A percentile compares a stretch with the other conserved stretches of the same genome.
phyloP scores from a whole-genome alignment of 2,797 vertebrate species.

The Darevskia mixta region DNA sequence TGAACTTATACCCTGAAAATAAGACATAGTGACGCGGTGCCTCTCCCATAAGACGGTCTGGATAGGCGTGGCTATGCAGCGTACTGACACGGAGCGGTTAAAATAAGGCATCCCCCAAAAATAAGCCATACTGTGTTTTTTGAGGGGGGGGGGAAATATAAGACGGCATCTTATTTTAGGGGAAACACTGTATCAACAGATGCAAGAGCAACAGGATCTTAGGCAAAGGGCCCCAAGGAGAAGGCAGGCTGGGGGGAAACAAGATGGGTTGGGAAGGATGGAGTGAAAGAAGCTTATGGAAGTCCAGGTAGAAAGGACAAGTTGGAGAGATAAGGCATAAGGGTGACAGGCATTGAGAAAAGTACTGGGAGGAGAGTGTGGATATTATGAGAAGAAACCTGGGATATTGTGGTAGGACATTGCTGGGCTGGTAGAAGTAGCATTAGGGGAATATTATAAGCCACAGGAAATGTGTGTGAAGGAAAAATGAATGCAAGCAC shows the following conservation, averaged over 20 bases:
- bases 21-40: no score
- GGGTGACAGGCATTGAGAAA: background rate
- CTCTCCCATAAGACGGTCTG: no score
- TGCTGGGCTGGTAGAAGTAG: background rate
- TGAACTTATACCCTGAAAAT: no score
- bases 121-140: no score
- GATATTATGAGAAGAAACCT: slow-evolving; percentile 5
- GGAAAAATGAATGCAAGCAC: background rate
- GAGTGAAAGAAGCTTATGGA: no score
- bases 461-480: slow-evolving; percentile 20
- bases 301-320: background rate
- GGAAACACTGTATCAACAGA: no score
- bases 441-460: background rate
- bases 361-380: background rate
- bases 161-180: no score
- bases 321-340: background rate
- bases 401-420: background rate
- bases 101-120: no score
- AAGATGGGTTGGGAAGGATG: background rate
- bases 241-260: background rate
- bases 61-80: no score
- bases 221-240: background rate
- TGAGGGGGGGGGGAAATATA: no score
- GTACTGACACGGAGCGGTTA: no score
- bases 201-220: background rate